A percentile compares a stretch with the other conserved stretches of the same genome.
Evolutionary conservation across 2,113 vertebrate species (phyloP).

Genomic region (Corythaixoides concolor): DNA sequence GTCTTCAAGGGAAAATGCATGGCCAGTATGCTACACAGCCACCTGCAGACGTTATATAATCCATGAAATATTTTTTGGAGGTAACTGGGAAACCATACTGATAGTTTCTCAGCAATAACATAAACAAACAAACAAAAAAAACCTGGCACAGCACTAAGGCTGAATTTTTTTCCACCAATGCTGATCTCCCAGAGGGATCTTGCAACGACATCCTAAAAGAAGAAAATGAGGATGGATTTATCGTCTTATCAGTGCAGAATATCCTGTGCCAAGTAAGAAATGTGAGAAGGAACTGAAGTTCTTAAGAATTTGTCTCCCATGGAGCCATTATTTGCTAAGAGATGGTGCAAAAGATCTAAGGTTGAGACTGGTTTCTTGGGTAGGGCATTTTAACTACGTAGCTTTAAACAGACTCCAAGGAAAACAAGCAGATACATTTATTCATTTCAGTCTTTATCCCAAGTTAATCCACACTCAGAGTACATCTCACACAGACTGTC

Average conservation of each 20-base stretch:
- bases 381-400: background rate
- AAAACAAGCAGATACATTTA: background rate
- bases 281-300: background rate
- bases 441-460: background rate
- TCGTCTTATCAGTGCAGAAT: background rate
- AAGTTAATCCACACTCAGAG: background rate
- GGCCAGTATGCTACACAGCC: background rate
- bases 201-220: background rate
- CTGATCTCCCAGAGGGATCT: background rate
- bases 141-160: background rate
- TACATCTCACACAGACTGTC: background rate
- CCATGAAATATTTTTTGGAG: background rate
- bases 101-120: slow-evolving; percentile 30
- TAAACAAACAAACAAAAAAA: slow-evolving; percentile 2
- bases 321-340: background rate
- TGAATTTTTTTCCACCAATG: background rate
- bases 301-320: background rate
- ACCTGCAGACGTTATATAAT: background rate
- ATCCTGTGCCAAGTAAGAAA: background rate
- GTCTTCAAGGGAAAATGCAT: background rate
- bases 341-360: background rate
- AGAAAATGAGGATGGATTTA: background rate
- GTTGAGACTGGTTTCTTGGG: background rate
- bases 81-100: slow-evolving; percentile 7
- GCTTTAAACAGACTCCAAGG: background rate